A percentile compares a stretch with the other conserved stretches of the same genome.
phyloP scores from a whole-genome alignment of 1,140 invertebrate genomes.

The Trichonephila clavata region DNA sequence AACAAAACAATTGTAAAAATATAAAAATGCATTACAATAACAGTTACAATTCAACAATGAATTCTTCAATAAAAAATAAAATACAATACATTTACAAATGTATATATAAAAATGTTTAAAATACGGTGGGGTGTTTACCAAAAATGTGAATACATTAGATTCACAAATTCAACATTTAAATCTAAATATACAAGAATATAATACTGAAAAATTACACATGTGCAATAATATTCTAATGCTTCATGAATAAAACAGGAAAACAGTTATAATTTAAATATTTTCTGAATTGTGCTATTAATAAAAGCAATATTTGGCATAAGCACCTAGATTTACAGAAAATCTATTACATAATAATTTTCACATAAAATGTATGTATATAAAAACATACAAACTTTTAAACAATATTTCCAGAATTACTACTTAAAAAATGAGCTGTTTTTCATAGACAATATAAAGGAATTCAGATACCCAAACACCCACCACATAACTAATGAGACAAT shows the following conservation, averaged over 20 bases:
- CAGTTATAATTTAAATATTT: neutral
- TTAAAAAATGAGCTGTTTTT: no score
- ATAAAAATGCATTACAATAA: neutral
- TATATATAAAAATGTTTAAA: slow-evolving; percentile 6
- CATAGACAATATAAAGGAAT: no score
- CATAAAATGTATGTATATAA: neutral
- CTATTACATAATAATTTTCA: neutral
- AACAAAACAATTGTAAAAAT: neutral
- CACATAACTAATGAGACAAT: no score
- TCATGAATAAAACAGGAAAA: neutral
- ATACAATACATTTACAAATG: neutral
- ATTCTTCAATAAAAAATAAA: neutral
- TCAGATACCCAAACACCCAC: no score
- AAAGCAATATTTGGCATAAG: slow-evolving; percentile 4
- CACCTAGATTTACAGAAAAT: neutral
- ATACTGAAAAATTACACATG: neutral
- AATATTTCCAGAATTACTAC: no score
- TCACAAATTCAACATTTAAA: neutral
- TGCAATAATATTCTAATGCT: neutral
- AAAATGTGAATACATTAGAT: neutral
- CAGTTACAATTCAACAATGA: neutral
- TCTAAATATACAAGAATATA: neutral
- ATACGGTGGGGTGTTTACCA: neutral
- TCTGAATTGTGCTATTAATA: neutral
- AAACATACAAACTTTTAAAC: neutral